Conservation (phyloP, 2,888 invertebrate species). For the Girardia tigrina region DNA sequence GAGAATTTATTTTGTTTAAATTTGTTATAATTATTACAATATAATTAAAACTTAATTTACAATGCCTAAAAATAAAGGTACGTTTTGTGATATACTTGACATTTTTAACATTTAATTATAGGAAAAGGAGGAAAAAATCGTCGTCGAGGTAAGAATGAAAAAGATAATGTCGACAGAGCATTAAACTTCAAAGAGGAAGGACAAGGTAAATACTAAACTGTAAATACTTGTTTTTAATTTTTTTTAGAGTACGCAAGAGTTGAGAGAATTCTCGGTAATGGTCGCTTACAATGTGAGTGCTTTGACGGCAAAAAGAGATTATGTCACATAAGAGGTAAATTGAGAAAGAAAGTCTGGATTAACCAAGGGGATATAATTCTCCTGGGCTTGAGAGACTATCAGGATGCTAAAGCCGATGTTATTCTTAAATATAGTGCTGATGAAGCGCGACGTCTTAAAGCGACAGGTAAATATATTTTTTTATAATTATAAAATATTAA, state of each 20-base stretch:
- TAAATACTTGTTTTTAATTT: not conserved
- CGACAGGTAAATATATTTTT: too few species aligned
- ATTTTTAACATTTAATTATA: constrained; percentile 41
- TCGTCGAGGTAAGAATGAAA: constrained; percentile 98
- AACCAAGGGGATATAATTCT: constrained; percentile 96
- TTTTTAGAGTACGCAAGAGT: constrained; percentile 87
- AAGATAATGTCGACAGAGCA: constrained; percentile 97
- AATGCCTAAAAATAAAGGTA: not conserved
- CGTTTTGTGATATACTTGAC: not conserved
- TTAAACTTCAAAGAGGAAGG: constrained; percentile 98
- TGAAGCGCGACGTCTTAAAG: constrained; percentile 93
- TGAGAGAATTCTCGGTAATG: constrained; percentile 98
- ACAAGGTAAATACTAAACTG: constrained; percentile 56
- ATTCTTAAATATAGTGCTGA: constrained; percentile 96
- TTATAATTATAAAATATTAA: too few species aligned
- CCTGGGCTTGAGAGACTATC: constrained; percentile 89
- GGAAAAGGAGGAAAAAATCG: constrained; percentile 99
- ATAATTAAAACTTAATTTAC: too few species aligned
- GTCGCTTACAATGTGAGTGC: constrained; percentile 93
- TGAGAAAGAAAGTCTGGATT: constrained; percentile 68
- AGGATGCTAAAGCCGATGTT: constrained; percentile 74
- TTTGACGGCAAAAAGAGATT: constrained; percentile 94
- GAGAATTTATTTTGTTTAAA: too few species aligned
- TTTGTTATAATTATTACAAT: too few species aligned
- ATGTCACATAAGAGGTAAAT: constrained; percentile 77